Evolutionary conservation across 2,797 vertebrate genomes (phyloP).

Genomic region (Ptychadena robeensis): DNA sequence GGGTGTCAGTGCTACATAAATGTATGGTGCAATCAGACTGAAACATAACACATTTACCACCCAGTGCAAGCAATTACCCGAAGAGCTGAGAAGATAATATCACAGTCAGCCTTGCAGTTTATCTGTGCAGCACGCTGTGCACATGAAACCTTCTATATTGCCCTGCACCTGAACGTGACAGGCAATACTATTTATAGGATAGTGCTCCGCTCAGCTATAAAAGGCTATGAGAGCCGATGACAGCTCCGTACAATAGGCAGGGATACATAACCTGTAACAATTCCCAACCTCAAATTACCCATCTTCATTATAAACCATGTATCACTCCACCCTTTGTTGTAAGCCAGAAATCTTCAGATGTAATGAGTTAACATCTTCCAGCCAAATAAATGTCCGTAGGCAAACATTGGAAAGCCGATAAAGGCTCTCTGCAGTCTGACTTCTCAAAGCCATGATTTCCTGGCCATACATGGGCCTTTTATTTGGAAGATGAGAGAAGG

Average conservation of each 20-base stretch:
- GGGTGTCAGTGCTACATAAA: no score
- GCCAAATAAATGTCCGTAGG: slow-evolving; percentile 6
- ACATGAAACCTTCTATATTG: slow-evolving; percentile 64
- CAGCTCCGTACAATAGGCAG: slow-evolving; percentile 58
- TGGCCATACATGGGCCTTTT: neutral
- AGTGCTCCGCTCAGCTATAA: slow-evolving; percentile 69
- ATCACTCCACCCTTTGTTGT: slow-evolving; percentile 17
- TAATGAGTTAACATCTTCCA: slow-evolving; percentile 12
- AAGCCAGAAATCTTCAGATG: neutral
- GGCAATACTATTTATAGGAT: slow-evolving; percentile 74
- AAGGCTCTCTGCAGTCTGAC: neutral
- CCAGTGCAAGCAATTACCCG: neutral
- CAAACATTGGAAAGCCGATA: neutral
- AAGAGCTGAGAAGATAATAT: neutral
- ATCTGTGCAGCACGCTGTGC: neutral
- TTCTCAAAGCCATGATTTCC: neutral
- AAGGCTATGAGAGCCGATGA: slow-evolving; percentile 66
- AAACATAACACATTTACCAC: neutral
- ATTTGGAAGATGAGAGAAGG: neutral
- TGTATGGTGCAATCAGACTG: no score
- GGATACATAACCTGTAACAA: slow-evolving; percentile 41
- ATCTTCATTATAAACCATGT: slow-evolving; percentile 30
- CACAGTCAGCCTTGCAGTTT: neutral
- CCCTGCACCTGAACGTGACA: slow-evolving; percentile 63
- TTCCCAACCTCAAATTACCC: slow-evolving; percentile 10